Percentiles rank a stretch among this genome's conserved stretches.
These are phyloP conservation scores for Eriocheir sinensis DNA, from an alignment of 1,140 invertebrate genomes.

Conservation along the genomic window DNA sequence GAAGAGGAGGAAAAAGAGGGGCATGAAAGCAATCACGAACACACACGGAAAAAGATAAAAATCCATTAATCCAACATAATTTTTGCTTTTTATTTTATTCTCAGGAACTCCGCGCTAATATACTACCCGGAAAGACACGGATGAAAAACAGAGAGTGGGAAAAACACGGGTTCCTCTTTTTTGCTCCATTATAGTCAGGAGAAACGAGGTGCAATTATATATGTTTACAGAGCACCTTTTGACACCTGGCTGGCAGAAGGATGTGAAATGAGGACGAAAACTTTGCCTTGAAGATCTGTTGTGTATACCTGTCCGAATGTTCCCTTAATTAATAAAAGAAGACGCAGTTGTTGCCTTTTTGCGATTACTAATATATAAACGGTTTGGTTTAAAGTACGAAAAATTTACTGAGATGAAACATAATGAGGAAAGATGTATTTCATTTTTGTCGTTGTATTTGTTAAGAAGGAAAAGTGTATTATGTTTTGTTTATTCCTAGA, in stretches of 20 bases:
- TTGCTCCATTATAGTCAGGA: not conserved
- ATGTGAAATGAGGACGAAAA: not conserved
- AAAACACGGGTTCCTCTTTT: not conserved
- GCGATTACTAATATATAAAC: too few species aligned
- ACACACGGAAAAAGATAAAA: not conserved
- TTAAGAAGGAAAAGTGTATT: too few species aligned
- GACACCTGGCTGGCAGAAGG: not conserved
- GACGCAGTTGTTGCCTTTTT: too few species aligned
- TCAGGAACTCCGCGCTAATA: conserved; percentile 1
- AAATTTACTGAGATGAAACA: too few species aligned
- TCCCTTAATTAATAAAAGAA: too few species aligned
- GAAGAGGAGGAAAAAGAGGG: not conserved
- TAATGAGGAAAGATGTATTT: too few species aligned
- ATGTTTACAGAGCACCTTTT: not conserved
- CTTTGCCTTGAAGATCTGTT: not conserved
- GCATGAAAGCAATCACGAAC: conserved; percentile 24
- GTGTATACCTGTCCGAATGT: not conserved
- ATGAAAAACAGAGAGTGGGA: not conserved
- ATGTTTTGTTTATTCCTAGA: too few species aligned
- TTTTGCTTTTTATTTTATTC: not conserved
- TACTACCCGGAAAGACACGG: conserved; percentile 8
- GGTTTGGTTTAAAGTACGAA: too few species aligned
- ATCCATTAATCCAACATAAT: conserved; percentile 6
- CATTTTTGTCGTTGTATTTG: too few species aligned
- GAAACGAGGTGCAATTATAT: not conserved